Evolutionary conservation across 2,888 invertebrate species (phyloP).

Genomic region (Cephus nigrinus): DNA sequence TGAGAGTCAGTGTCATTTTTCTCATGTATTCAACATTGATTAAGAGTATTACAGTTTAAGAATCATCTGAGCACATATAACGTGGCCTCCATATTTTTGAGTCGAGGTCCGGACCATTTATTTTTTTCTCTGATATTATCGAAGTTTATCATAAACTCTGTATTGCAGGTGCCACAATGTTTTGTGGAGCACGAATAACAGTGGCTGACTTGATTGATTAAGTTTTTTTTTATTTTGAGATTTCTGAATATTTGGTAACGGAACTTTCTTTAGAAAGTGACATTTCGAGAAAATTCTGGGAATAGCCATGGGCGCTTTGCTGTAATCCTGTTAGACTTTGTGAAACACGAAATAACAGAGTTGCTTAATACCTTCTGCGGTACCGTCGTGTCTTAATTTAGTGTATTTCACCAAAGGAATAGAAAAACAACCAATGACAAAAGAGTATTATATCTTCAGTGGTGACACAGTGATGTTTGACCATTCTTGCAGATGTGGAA

Average conservation of each 20-base stretch:
- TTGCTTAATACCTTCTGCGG: neutral
- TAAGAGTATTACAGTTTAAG: neutral
- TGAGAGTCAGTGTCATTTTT: neutral
- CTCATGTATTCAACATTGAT: neutral
- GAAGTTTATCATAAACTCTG: neutral
- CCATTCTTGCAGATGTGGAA: neutral
- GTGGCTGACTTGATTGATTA: neutral
- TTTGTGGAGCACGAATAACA: neutral
- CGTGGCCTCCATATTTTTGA: neutral
- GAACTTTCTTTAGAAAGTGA: neutral
- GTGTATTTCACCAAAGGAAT: neutral
- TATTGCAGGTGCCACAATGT: neutral
- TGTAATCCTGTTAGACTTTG: neutral
- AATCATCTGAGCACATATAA: neutral
- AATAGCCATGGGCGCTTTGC: neutral
- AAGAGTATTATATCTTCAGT: neutral
- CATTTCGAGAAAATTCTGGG: neutral
- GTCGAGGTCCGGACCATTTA: neutral
- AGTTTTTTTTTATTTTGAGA: neutral
- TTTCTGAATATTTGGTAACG: neutral
- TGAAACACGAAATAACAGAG: neutral
- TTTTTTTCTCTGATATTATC: neutral
- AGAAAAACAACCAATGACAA: neutral
- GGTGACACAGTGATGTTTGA: neutral
- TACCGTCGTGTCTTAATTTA: neutral